phyloP scores from a whole-genome alignment of 2,113 vertebrate genomes.

The Pardalotus punctatus region DNA sequence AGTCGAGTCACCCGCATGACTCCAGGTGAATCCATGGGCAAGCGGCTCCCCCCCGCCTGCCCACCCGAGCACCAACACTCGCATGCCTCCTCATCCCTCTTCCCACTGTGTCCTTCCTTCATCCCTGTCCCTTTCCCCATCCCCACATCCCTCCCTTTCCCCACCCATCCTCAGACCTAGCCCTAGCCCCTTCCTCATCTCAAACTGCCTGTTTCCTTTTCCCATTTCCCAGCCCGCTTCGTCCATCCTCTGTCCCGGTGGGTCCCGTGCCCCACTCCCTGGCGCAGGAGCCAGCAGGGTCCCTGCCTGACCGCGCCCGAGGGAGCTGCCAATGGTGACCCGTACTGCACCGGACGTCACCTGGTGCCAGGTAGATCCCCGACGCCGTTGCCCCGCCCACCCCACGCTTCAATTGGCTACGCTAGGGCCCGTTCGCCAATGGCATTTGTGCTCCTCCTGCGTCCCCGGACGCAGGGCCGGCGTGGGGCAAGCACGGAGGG shows the following conservation, averaged over 20 bases:
- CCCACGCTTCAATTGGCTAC: neutral
- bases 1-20: rapidly evolving
- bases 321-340: neutral
- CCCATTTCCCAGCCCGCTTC: too few relatives aligned
- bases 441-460: rapidly evolving
- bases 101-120: too few relatives aligned
- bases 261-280: neutral
- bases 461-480: neutral
- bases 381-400: neutral
- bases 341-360: neutral
- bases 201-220: neutral
- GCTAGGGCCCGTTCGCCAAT: neutral
- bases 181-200: neutral
- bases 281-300: neutral
- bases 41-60: neutral
- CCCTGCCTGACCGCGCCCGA: neutral
- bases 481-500: rapidly evolving
- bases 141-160: neutral
- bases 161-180: neutral
- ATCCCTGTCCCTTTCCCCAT: too few relatives aligned
- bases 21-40: neutral
- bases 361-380: neutral
- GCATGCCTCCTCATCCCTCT: too few relatives aligned
- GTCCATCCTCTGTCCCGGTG: neutral
- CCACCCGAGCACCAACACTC: rapidly evolving